These are phyloP conservation scores for Symphodus melops DNA, from an alignment of 2,113 vertebrate species.

Conservation along the genomic window DNA sequence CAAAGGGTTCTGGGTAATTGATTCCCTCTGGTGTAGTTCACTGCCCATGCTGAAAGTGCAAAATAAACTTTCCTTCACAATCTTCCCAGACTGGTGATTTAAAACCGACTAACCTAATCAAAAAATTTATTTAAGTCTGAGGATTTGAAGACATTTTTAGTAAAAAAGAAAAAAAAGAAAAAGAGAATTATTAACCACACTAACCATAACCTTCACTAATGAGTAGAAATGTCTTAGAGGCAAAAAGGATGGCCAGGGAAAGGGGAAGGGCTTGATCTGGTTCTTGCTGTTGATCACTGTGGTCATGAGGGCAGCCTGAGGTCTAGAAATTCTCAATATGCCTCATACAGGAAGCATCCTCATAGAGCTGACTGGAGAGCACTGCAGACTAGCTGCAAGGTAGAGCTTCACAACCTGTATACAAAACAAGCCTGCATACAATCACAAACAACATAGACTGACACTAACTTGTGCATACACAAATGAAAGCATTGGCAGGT, in stretches of 20 bases:
- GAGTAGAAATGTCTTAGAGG: conserved; percentile 29
- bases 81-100: neutral
- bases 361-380: conserved; percentile 24
- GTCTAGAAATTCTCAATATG: conserved; percentile 58
- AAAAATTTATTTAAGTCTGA: neutral
- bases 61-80: neutral
- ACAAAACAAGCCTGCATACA: neutral
- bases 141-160: neutral
- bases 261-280: conserved; percentile 22
- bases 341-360: conserved; percentile 49
- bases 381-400: conserved; percentile 23
- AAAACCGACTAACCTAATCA: neutral
- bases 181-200: conserved; percentile 28
- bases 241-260: conserved; percentile 31
- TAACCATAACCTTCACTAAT: neutral
- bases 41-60: neutral
- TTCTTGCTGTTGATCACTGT: conserved; percentile 40
- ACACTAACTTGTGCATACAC: neutral
- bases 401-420: neutral
- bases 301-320: conserved; percentile 63
- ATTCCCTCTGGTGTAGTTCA: conserved; percentile 4
- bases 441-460: neutral
- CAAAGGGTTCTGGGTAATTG: conserved; percentile 14
- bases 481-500: neutral
- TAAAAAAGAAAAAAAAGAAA: too few species aligned